Conservation (phyloP, 1,140 invertebrate species). For the Drosophila mauritiana region DNA sequence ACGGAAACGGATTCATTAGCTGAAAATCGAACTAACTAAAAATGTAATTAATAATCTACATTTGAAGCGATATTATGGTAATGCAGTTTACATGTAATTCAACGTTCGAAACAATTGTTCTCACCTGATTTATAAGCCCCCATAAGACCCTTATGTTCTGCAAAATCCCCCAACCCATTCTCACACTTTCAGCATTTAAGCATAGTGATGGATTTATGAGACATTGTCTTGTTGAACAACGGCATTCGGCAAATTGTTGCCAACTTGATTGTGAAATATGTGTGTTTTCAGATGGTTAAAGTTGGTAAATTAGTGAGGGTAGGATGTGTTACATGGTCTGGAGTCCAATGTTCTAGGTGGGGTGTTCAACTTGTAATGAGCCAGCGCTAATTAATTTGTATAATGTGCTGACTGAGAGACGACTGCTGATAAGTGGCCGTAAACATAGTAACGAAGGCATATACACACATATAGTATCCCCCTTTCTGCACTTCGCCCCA, state of each 20-base stretch:
- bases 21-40: neutral
- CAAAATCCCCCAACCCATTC: neutral
- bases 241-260: constrained; percentile 56
- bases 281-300: neutral
- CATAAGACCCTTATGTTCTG: neutral
- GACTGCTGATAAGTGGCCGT: constrained; percentile 58
- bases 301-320: neutral
- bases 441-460: constrained; percentile 50
- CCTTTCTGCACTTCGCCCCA: neutral
- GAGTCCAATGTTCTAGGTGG: constrained; percentile 1
- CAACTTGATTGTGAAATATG: constrained; percentile 64
- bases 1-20: constrained; percentile 2
- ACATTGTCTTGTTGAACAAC: constrained; percentile 47
- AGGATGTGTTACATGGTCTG: neutral
- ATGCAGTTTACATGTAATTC: neutral
- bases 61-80: too few species aligned
- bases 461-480: constrained; percentile 15
- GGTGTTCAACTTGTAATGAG: constrained; percentile 38
- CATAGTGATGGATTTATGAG: constrained; percentile 53
- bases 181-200: constrained; percentile 3
- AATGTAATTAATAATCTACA: neutral
- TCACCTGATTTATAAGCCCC: neutral
- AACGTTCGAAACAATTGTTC: too few species aligned
- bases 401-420: constrained; percentile 59
- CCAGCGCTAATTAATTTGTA: constrained; percentile 72